A percentile compares a stretch with the other conserved stretches of the same genome.
Evolutionary conservation across 1,140 invertebrate genomes (phyloP).

Genomic region (Bombus pyrosoma): DNA sequence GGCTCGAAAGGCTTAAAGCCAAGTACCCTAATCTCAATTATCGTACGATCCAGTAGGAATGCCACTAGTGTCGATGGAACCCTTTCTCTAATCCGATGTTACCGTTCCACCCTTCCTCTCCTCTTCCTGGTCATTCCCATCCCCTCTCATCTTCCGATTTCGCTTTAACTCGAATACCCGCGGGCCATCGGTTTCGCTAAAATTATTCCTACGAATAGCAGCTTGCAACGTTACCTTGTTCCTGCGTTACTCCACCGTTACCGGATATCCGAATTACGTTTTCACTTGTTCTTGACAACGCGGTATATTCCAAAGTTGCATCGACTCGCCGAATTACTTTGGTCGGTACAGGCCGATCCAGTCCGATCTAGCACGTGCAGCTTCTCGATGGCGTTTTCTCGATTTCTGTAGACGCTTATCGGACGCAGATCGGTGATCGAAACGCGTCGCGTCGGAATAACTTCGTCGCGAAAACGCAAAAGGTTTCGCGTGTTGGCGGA

Average conservation of each 20-base stretch:
- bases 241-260: background rate
- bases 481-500: background rate
- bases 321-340: background rate
- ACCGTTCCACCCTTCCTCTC: background rate
- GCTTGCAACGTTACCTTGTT: background rate
- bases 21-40: conserved; percentile 69
- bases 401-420: background rate
- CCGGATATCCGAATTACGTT: conserved; percentile 20
- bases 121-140: conserved; percentile 10
- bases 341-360: background rate
- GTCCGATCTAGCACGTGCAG: background rate
- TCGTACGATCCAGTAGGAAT: conserved; percentile 52
- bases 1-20: conserved; percentile 61
- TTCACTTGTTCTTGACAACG: too few relatives aligned
- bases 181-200: conserved; percentile 65
- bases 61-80: conserved; percentile 55
- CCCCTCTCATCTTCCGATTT: conserved; percentile 43
- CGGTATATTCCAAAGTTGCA: background rate
- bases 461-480: background rate
- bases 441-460: background rate
- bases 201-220: conserved; percentile 63
- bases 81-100: conserved; percentile 66
- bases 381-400: background rate
- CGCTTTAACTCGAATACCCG: conserved; percentile 74
- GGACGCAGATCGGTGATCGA: background rate